phyloP scores from a whole-genome alignment of 2,888 invertebrate species.

The Drosophila fulvimacula region DNA sequence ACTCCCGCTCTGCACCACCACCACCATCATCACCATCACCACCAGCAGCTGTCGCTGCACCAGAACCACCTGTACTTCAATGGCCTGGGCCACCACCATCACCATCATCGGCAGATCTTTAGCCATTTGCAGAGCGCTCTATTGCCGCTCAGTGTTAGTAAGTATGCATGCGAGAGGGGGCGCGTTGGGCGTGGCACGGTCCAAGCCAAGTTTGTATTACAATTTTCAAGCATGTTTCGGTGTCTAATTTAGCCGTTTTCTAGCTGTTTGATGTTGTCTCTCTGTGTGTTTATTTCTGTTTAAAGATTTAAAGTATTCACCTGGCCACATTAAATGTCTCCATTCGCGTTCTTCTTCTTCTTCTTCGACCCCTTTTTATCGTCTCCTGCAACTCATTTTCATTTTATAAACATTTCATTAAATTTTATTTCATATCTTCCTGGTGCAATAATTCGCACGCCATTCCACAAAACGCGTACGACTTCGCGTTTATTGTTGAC shows the following conservation, averaged over 20 bases:
- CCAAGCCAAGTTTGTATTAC: conserved; percentile 51
- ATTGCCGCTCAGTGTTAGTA: conserved; percentile 85
- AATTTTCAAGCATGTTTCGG: conserved; percentile 46
- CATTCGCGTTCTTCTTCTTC: neutral
- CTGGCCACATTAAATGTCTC: neutral
- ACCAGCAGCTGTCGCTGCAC: conserved; percentile 75
- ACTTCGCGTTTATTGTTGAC: conserved; percentile 68
- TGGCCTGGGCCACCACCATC: conserved; percentile 81
- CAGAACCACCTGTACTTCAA: conserved; percentile 81
- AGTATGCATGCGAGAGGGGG: conserved; percentile 70
- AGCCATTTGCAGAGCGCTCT: conserved; percentile 84
- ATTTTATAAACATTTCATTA: conserved; percentile 80
- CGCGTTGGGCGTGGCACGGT: conserved; percentile 7
- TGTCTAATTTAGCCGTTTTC: conserved; percentile 29
- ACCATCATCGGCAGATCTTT: conserved; percentile 84
- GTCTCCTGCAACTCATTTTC: conserved; percentile 61
- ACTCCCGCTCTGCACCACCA: conserved; percentile 48
- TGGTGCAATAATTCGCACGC: conserved; percentile 80
- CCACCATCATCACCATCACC: conserved; percentile 73
- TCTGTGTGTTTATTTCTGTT: conserved; percentile 9
- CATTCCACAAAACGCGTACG: conserved; percentile 78
- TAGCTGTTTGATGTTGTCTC: conserved; percentile 9
- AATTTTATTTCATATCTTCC: conserved; percentile 81
- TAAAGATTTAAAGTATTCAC: conserved; percentile 9
- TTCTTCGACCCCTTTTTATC: neutral